Percentiles rank a stretch among this genome's conserved stretches.
phyloP scores from a whole-genome alignment of 2,797 vertebrate genomes.

The Phoxinus dragarum region DNA sequence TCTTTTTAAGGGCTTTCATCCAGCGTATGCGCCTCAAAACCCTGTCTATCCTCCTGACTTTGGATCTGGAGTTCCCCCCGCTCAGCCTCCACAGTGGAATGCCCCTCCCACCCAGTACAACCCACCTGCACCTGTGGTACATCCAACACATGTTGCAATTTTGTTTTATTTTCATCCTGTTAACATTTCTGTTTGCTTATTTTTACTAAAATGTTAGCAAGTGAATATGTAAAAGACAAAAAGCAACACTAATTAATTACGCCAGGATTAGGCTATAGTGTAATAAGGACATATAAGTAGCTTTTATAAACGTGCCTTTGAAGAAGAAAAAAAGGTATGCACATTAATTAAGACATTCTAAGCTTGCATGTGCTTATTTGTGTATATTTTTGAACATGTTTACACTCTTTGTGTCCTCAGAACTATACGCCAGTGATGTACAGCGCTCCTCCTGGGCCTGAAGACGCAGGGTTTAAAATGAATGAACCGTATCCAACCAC shows the following conservation, averaged over 20 bases:
- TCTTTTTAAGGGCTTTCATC: constrained; percentile 60
- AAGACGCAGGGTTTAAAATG: constrained; percentile 54
- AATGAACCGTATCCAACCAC: constrained; percentile 43
- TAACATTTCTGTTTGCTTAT: neutral
- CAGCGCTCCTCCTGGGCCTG: constrained; percentile 49
- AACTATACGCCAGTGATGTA: constrained; percentile 69
- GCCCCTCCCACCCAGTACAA: constrained; percentile 13
- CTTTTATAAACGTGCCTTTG: too few relatives aligned
- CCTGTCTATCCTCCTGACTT: constrained; percentile 60
- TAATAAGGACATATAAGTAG: too few relatives aligned
- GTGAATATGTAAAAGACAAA: neutral
- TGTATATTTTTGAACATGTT: neutral
- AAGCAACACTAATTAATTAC: neutral
- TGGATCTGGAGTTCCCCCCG: constrained; percentile 32
- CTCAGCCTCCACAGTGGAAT: constrained; percentile 22
- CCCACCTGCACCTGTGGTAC: constrained; percentile 46
- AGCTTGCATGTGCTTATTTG: neutral
- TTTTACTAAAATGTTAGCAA: neutral
- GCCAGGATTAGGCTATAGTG: too few relatives aligned
- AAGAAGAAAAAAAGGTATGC: too few relatives aligned
- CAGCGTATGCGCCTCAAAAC: constrained; percentile 61
- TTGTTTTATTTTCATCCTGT: neutral
- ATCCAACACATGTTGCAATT: neutral
- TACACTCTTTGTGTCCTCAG: constrained; percentile 55
- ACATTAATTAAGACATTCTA: neutral